phyloP scores from a whole-genome alignment of 2,888 invertebrate genomes.

The Melitaea athalia region DNA sequence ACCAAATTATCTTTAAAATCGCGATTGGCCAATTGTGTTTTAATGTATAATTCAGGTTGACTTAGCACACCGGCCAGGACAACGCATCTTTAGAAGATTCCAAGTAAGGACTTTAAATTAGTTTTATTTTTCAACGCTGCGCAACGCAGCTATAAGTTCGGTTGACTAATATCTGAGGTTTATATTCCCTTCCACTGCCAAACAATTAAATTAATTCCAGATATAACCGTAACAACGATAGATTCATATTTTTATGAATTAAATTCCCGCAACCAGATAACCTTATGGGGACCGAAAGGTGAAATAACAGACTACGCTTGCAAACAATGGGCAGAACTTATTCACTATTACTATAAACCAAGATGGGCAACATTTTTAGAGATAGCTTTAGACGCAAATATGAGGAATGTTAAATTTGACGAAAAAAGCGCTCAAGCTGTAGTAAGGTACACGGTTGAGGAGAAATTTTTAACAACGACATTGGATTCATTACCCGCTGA shows the following conservation, averaged over 20 bases:
- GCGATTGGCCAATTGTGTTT: no score
- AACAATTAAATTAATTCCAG: no score
- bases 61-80: no score
- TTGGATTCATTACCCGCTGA: slow-evolving; percentile 35
- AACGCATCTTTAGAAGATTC: no score
- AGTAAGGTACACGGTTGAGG: slow-evolving; percentile 59
- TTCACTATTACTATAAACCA: slow-evolving; percentile 86
- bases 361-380: slow-evolving; percentile 89
- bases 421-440: slow-evolving; percentile 78
- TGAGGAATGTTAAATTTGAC: slow-evolving; percentile 79
- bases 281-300: slow-evolving; percentile 95
- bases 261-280: slow-evolving; percentile 96
- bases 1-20: no score
- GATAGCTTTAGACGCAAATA: slow-evolving; percentile 81
- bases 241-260: slow-evolving; percentile 59
- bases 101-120: no score
- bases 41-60: no score
- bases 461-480: slow-evolving; percentile 47
- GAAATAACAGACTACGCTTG: slow-evolving; percentile 96
- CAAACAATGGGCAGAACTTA: slow-evolving; percentile 93
- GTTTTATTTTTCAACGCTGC: no score
- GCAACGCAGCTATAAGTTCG: no score
- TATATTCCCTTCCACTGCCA: no score
- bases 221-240: no score
- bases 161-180: no score